phyloP scores from a whole-genome alignment of 1,140 invertebrate genomes.

The Caenorhabditis brenneri region DNA sequence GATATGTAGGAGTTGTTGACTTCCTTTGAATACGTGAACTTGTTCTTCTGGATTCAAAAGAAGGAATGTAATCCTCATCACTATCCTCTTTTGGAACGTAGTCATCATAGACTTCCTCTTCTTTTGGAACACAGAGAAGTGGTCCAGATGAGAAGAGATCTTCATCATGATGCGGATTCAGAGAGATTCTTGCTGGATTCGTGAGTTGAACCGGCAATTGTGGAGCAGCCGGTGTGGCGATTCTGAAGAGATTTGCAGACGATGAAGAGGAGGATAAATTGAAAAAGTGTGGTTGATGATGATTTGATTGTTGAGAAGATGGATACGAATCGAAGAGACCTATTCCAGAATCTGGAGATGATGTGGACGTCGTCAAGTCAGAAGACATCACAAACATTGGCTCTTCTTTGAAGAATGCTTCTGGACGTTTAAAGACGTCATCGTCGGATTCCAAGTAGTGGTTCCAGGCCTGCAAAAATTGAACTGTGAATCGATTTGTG shows the following conservation, averaged over 20 bases:
- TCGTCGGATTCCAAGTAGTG: conserved; percentile 28
- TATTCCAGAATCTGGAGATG: conserved; percentile 35
- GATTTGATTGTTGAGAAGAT: background rate
- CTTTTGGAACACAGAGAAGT: conserved; percentile 6
- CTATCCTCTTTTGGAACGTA: background rate
- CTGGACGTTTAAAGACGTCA: conserved; percentile 13
- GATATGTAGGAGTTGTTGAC: background rate
- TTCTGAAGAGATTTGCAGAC: background rate
- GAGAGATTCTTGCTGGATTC: background rate
- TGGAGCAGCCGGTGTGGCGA: background rate
- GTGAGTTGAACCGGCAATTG: background rate
- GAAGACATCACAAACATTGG: background rate
- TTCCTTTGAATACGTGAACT: background rate
- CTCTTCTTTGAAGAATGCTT: conserved; percentile 31
- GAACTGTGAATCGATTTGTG: no score
- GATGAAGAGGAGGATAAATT: background rate
- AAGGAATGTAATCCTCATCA: conserved; percentile 18
- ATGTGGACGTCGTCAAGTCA: background rate
- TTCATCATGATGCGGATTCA: background rate
- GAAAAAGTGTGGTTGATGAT: no score
- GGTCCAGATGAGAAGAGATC: conserved; percentile 12
- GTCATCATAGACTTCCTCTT: conserved; percentile 21
- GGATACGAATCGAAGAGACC: background rate
- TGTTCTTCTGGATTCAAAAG: background rate
- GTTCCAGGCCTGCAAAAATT: conserved; percentile 28